Percentiles rank a stretch among this genome's conserved stretches.
These are phyloP conservation scores for Platycnemis pennipes DNA, from an alignment of 2,888 invertebrate species.

Conservation along the genomic window DNA sequence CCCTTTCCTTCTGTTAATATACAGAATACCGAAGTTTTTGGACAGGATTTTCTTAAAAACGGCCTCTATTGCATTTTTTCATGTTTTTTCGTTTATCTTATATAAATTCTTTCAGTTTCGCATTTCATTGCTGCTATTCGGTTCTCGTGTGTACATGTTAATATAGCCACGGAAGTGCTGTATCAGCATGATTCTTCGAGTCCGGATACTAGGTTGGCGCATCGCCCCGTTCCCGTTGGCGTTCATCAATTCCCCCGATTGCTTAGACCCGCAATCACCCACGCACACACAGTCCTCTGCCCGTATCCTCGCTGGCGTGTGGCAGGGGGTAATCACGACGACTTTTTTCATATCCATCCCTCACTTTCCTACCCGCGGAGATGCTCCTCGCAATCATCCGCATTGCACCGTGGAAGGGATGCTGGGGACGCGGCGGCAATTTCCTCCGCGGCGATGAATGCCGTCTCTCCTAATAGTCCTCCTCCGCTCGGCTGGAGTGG, in stretches of 20 bases:
- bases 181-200: not conserved
- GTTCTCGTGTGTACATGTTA: not conserved
- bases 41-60: too few species aligned
- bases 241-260: not conserved
- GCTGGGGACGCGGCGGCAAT: not conserved
- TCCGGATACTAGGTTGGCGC: not conserved
- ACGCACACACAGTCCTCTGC: not conserved
- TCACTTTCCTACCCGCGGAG: not conserved
- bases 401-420: not conserved
- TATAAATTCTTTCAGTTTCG: too few species aligned
- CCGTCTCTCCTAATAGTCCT: not conserved
- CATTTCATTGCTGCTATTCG: not conserved
- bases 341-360: not conserved
- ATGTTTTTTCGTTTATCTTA: too few species aligned
- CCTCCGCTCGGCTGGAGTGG: not conserved
- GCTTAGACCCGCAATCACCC: not conserved
- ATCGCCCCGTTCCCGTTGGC: not conserved
- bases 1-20: too few species aligned
- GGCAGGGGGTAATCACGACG: not conserved
- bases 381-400: constrained; percentile 18
- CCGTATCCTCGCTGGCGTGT: not conserved
- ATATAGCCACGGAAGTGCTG: not conserved
- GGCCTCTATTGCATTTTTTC: too few species aligned
- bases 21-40: too few species aligned
- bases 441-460: constrained; percentile 1